A percentile compares a stretch with the other conserved stretches of the same genome.
These are phyloP conservation scores for Rhagonycha lutea DNA, from an alignment of 2,888 invertebrate species.

Conservation along the genomic window DNA sequence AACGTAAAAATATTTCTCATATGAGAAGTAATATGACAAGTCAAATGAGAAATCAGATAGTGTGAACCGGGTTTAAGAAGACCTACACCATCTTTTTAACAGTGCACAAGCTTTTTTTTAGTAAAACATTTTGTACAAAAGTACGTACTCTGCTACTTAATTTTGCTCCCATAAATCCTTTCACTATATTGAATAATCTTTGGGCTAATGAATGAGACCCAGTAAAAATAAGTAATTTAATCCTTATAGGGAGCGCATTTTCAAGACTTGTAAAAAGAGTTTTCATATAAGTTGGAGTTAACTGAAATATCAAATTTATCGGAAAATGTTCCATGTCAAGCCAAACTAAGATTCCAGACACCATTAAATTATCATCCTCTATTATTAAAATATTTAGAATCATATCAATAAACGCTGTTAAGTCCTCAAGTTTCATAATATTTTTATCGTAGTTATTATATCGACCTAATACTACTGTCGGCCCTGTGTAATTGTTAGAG, in stretches of 20 bases:
- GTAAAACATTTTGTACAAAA: background rate
- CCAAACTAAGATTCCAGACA: background rate
- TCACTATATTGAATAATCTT: background rate
- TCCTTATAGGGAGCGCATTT: background rate
- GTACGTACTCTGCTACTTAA: background rate
- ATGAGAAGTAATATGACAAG: too few species aligned
- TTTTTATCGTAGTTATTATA: background rate
- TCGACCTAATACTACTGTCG: background rate
- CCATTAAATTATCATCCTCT: background rate
- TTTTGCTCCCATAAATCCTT: background rate
- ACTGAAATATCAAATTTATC: background rate
- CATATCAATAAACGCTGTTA: background rate
- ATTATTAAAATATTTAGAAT: background rate
- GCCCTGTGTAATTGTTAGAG: background rate
- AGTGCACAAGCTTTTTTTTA: too few species aligned
- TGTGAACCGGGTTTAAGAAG: too few species aligned
- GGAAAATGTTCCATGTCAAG: background rate
- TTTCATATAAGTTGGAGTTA: background rate
- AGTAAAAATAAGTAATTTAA: background rate
- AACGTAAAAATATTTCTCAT: too few species aligned
- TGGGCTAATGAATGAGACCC: background rate
- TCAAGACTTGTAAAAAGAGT: background rate
- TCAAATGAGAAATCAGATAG: too few species aligned
- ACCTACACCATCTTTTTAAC: too few species aligned
- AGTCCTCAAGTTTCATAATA: background rate